Evolutionary conservation across 2,113 vertebrate genomes (phyloP), one percentile per base, ranked within the genome.

Genomic region (Hyla sarda): DNA sequence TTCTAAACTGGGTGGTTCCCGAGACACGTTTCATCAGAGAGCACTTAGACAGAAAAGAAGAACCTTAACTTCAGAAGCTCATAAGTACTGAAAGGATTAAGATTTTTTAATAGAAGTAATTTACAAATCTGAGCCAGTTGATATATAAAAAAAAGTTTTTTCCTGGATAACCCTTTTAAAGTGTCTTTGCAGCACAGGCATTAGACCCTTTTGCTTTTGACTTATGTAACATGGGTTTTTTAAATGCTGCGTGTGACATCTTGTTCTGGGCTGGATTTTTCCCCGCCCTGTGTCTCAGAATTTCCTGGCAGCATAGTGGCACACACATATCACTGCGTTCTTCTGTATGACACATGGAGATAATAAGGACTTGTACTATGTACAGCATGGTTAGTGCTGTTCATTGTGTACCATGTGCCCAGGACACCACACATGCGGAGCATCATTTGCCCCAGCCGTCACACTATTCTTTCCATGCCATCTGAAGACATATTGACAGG

Each of bases 291-390:
- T 56, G 67, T 83, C 65, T 83, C 82, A 83, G 82, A 83, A 41
- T 83, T 83, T 83, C 82, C 82, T 83, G 82, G 82, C 82, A 83
- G 30, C 32, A n/a, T 56, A 83, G 67, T 73, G 82, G 78, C 82
- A 50, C 82, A 83, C 30, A 71, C 62, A 58, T 56, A 72, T 83
- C 82, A 56, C 50, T 56, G 48, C 72, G 48, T 73, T 83, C 67
- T 83, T 72, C 48, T 69, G 69, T 69, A 83, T 71, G 81, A 69
- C 81, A 71, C 81, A 52, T 69, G 81, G 19, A 71, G 62, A 82
- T 82, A 52, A 48, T 82, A 71, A 82, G 47, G 45, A 34, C 81
- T 71, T 71, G 45, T 82, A 48, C 21, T 71, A 52, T 52, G 80
- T 52, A 82, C 60, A 25, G 47, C 41, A 71, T 71, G 28, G 37